Base-by-base conservation (phyloP, 1,140 invertebrate species). In the Meloidogyne hapla region DNA sequence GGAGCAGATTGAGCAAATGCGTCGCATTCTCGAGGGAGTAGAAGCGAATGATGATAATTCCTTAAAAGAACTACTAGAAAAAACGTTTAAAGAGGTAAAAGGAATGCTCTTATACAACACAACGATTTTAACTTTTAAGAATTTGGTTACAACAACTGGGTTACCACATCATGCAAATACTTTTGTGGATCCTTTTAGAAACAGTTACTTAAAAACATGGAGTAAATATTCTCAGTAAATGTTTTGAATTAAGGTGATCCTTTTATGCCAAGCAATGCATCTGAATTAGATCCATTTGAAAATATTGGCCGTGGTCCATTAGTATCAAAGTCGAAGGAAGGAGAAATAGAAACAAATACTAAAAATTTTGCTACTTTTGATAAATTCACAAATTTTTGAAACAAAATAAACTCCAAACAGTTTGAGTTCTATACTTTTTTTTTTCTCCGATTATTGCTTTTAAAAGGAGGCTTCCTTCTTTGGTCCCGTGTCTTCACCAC, bases 1-100 rank as follows among this genome's bases (percentile, higher is more conserved):
- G 33, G 67, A 74, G 18, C 74, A 70, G 65, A 68, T 79, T 18
- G 61, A 65, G 18, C 12, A 79, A 25, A 63, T 79, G 79, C 15
- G 45, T n/a, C 21, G 28, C 5, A 42, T 72, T 38, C 21, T 79
- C 25, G 61, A 79, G 25, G 77, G 18, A 2, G 79, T 74, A 10
- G 77, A 79, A 23, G 48, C 23, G 28, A 45, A 61, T 42, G 33
- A 81, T 40, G 38, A 67, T 4, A 38, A 25, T 25, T 45, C 64
- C 69, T 61, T 23, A 10, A 45, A 28, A 21, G 74, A 75, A 33
- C 9, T 75, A 38, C 70, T 75, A 12, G 33, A 69, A 56, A 75
- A 40, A 38, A 67, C 64, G 1, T 75, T 75, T 56, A 21, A 69
- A 18, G 23, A 63, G 70, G 38, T 63, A 12, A 62, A 33, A 62